A percentile compares a stretch with the other conserved stretches of the same genome.
Conservation (phyloP, 2,797 vertebrate genomes). For the Holocentrus rufus region DNA sequence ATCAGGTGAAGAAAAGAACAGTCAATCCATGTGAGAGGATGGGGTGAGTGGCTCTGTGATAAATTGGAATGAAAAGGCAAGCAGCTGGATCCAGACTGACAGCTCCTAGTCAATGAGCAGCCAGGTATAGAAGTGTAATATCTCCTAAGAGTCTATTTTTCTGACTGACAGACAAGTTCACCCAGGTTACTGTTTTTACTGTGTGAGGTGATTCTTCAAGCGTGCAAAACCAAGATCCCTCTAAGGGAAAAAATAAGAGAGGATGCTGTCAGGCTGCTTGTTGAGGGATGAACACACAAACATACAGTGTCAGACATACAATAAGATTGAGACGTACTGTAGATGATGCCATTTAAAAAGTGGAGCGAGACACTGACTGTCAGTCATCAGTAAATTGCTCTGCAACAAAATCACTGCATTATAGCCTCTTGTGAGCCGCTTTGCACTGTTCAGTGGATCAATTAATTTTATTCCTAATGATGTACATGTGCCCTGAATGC, state of each 20-base stretch:
- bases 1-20: slow-evolving; percentile 59
- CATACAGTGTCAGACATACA: slow-evolving; percentile 22
- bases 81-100: slow-evolving; percentile 74
- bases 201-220: slow-evolving; percentile 67
- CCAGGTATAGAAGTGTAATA: slow-evolving; percentile 87
- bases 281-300: slow-evolving; percentile 66
- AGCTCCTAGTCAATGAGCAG: slow-evolving; percentile 84
- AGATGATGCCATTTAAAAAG: slow-evolving; percentile 42
- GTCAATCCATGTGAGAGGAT: slow-evolving; percentile 42
- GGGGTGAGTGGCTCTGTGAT: slow-evolving; percentile 63
- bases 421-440: slow-evolving; percentile 39
- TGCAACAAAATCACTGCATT: slow-evolving; percentile 24
- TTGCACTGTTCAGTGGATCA: slow-evolving; percentile 54
- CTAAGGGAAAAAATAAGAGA: slow-evolving; percentile 63
- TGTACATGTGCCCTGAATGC: slow-evolving; percentile 41
- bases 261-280: slow-evolving; percentile 65
- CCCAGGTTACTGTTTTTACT: slow-evolving; percentile 70
- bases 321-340: slow-evolving; percentile 54
- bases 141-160: slow-evolving; percentile 88
- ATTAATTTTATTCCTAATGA: slow-evolving; percentile 55
- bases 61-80: slow-evolving; percentile 69
- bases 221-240: slow-evolving; percentile 62
- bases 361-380: slow-evolving; percentile 40
- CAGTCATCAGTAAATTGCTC: slow-evolving; percentile 41
- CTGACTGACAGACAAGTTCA: slow-evolving; percentile 87